Base-by-base conservation (phyloP, 2,888 invertebrate species). In the Eupithecia subumbrata region DNA sequence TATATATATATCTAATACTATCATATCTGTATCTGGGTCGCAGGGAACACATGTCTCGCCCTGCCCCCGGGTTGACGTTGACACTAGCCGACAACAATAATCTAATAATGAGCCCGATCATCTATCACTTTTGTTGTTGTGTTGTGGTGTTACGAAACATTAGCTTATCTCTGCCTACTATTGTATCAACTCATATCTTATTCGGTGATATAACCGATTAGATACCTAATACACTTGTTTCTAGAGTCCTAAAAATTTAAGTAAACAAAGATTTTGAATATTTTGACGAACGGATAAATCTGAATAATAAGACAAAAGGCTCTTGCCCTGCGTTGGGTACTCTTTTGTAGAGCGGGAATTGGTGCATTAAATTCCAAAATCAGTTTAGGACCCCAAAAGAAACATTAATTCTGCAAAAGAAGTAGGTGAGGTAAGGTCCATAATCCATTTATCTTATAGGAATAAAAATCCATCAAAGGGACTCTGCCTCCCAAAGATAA, bases 1-100 rank as follows among this genome's bases (percentile, higher is more conserved):
- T 48, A 18, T n/a, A 56, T 11, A 56, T 18, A 48, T 8, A 4
- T n/a, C 22, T 66, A 66, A 37, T n/a, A 37, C 37, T 37, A 8
- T 37, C 37, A 5, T n/a, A 18, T 14, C 16, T 9, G n/a, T 69
- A 52, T n/a, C 76, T 73, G 64, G 69, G 76, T 73, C 69, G 72
- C 71, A 73, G 37, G 73, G 37, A 67, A 76, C 64, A 76, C 69
- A 37, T 66, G 69, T 68, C 22, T 60, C 37, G 70, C 7, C 68
- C 25, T 67, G 66, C 40, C 63, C 64, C 72, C 45, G 37, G 16
- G 12, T 3, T 69, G 64, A 25, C 56, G 22, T 60, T 22, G 12
- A 60, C 25, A 60, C 12, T 60, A 40, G 63, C 9, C 34, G 14
- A 34, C 30, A 60, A 56, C 45, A 56, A 64, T 69, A 68, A 71